These are phyloP conservation scores for Enteromius thamalakanensis DNA, from an alignment of 2,797 vertebrate genomes.

Conservation along the genomic window DNA sequence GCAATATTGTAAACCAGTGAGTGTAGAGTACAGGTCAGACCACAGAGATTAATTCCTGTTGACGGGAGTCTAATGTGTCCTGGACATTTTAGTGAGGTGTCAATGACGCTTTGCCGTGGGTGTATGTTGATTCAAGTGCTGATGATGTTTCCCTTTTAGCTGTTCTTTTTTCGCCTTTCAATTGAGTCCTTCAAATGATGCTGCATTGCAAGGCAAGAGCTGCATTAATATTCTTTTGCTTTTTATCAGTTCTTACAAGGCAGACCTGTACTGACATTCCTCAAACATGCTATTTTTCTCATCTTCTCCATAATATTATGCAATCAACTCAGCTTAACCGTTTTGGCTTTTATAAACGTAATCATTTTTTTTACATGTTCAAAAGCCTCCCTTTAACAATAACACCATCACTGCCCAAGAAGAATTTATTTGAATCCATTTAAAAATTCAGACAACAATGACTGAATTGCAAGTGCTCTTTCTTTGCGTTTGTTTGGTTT, in stretches of 20 bases:
- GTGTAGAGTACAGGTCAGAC: slow-evolving; percentile 21
- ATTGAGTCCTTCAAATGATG: background rate
- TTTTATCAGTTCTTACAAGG: slow-evolving; percentile 1
- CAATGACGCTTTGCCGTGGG: slow-evolving; percentile 8
- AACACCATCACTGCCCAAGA: background rate
- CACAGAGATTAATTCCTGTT: slow-evolving; percentile 33
- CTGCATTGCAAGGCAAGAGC: slow-evolving; percentile 5
- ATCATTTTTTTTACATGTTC: background rate
- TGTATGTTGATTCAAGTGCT: slow-evolving; percentile 23
- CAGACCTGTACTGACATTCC: background rate
- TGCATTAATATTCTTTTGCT: slow-evolving; percentile 5
- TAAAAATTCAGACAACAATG: background rate
- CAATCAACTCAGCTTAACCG: background rate
- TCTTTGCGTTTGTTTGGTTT: background rate
- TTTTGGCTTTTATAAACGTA: background rate
- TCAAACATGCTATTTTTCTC: slow-evolving; percentile 1
- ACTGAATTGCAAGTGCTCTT: background rate
- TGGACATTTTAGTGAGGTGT: slow-evolving; percentile 20
- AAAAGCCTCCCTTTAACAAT: background rate
- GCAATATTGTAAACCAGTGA: slow-evolving; percentile 32
- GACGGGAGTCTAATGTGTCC: slow-evolving; percentile 25
- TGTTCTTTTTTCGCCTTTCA: background rate
- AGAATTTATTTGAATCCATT: background rate
- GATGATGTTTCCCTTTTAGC: slow-evolving; percentile 23
- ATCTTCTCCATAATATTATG: background rate